Percentiles rank a stretch among this genome's conserved stretches.
phyloP scores from a whole-genome alignment of 2,797 vertebrate genomes.

The Sciaenops ocellatus region DNA sequence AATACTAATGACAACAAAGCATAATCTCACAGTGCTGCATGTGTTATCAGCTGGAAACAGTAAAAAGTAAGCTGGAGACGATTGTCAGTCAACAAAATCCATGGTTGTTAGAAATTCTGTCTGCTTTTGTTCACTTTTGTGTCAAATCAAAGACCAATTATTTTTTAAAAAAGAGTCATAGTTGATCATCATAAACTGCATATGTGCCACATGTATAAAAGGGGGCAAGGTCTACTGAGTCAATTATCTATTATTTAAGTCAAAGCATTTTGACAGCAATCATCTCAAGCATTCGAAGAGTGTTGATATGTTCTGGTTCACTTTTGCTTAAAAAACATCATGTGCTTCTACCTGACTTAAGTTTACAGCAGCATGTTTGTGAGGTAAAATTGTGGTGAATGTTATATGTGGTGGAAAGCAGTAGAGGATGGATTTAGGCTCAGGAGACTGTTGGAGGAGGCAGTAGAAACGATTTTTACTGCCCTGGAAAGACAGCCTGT shows the following conservation, averaged over 20 bases:
- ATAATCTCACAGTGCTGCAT: neutral
- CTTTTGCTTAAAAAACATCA: neutral
- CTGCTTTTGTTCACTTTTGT: too few species aligned
- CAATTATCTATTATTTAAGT: neutral
- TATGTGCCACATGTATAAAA: neutral
- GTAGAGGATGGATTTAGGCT: neutral
- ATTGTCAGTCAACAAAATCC: too few species aligned
- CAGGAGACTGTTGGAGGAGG: constrained; percentile 16
- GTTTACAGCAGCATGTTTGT: neutral
- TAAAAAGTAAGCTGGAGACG: too few species aligned
- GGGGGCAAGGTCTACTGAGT: neutral
- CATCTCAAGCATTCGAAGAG: neutral
- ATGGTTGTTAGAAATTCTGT: too few species aligned
- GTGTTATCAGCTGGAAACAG: too few species aligned
- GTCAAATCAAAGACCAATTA: too few species aligned
- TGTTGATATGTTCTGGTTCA: neutral
- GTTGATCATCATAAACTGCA: too few species aligned
- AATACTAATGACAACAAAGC: neutral
- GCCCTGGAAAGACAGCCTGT: constrained; percentile 1
- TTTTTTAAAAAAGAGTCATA: too few species aligned
- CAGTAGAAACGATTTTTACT: constrained; percentile 7
- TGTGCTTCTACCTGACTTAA: neutral
- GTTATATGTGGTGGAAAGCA: neutral
- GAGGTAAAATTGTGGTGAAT: neutral
- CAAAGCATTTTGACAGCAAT: neutral